Evolutionary conservation across 2,888 invertebrate genomes (phyloP), one percentile per base, ranked within the genome.

Genomic region (Latrodectus elegans): DNA sequence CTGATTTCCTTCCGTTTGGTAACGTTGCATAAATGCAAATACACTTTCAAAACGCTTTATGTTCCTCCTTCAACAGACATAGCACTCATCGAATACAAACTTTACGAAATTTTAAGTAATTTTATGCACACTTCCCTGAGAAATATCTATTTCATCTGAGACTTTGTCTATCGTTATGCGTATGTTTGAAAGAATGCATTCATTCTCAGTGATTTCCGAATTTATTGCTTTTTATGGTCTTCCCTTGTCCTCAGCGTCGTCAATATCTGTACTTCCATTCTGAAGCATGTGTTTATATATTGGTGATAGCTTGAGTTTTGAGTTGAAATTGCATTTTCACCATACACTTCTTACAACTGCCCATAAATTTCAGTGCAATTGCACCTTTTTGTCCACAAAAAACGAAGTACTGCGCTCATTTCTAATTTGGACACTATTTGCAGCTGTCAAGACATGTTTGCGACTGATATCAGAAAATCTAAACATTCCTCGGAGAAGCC

Each of bases 261-360:
- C 75, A 76, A 65, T 49, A 78, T 79, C 71, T 55, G 71, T 79
- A 49, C 14, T 53, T 70, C 49, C 70, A 26, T 70, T 26, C 71
- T 70, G 55, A n/a, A 71, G 64, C 64, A 51, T 60, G 60, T 49
- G 38, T 17, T 4, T 72, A 72, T 51, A 22, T 22, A 22, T 79
- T 79, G 17, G 51, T 60, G 49, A 71, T 71, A 71, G 53, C 70
- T 68, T 68, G 78, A n/a, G n/a, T n/a, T n/a, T n/a, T n/a, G 14
- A 51, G 17, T 52, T 22, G 78, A 68, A n/a, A 68, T 70, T 78
- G 70, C 68, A 70, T 70, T 78, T 70, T 38, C 70, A 70, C 55
- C 79, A 53, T 51, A 17, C 17, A 71, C 22, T 79, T 78, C 38
- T 6, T 68, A 55, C 78, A 55, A 71, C n/a, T 26, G 51, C 38